phyloP scores from a whole-genome alignment of 2,113 vertebrate species.

The Scopus umbretta region DNA sequence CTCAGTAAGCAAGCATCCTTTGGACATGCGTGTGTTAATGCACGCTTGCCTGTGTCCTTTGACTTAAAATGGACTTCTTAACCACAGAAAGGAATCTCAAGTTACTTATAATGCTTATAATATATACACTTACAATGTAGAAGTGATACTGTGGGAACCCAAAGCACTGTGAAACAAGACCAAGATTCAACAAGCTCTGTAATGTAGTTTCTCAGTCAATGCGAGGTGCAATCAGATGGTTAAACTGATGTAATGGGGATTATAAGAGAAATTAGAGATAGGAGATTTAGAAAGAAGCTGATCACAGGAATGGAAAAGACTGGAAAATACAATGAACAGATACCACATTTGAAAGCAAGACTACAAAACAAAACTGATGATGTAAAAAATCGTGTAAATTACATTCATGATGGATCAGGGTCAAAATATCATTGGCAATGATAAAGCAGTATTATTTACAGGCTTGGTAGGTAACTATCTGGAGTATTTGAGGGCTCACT shows the following conservation, averaged over 20 bases:
- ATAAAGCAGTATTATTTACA: not conserved
- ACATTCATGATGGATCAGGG: not conserved
- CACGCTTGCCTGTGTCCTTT: not conserved
- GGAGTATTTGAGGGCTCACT: rapidly evolving
- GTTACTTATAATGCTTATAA: not conserved
- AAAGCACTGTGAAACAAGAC: not conserved
- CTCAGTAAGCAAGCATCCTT: not conserved
- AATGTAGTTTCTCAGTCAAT: not conserved
- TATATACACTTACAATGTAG: not conserved
- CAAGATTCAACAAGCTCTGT: not conserved
- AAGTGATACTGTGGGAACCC: not conserved
- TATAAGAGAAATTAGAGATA: not conserved
- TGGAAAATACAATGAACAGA: not conserved
- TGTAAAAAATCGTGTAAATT: not conserved
- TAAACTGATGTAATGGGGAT: not conserved
- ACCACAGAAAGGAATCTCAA: not conserved
- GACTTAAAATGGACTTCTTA: not conserved
- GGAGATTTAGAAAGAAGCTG: not conserved
- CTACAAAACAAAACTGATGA: not conserved
- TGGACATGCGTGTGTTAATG: not conserved
- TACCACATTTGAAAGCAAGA: not conserved
- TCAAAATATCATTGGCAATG: not conserved
- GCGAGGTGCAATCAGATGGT: not conserved
- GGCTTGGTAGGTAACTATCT: not conserved
- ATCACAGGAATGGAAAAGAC: not conserved